A percentile compares a stretch with the other conserved stretches of the same genome.
These are phyloP conservation scores for Rhyacophila evoluta DNA, from an alignment of 2,888 invertebrate genomes.

Conservation along the genomic window DNA sequence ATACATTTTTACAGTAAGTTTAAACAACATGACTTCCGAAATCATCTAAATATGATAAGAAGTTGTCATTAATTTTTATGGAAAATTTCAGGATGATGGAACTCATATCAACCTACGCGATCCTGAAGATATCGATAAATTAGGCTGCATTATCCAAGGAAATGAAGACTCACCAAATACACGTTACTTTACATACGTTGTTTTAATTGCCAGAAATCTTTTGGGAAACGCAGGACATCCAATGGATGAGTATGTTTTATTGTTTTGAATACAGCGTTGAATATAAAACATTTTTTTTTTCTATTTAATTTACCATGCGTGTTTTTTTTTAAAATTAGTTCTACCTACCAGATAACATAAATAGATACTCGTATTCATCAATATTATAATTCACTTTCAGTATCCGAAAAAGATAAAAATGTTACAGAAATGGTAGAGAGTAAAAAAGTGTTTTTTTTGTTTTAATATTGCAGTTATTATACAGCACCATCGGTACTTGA, in stretches of 20 bases:
- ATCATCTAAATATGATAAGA: no score
- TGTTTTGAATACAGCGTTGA: no score
- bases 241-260: conserved; percentile 36
- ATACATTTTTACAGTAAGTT: conserved; percentile 61
- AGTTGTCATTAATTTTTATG: conserved; percentile 55
- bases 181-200: conserved; percentile 72
- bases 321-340: no score
- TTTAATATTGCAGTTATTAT: conserved; percentile 58
- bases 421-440: no score
- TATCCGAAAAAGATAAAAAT: no score
- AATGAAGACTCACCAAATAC: conserved; percentile 73
- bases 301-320: no score
- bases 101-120: conserved; percentile 71
- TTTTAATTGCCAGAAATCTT: conserved; percentile 70
- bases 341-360: no score
- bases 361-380: no score
- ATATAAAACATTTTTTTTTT: no score
- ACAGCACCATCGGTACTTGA: conserved; percentile 75
- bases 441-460: no score
- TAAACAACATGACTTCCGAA: no score
- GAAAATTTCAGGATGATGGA: conserved; percentile 69
- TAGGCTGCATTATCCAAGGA: conserved; percentile 76
- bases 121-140: conserved; percentile 73
- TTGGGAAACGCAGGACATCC: conserved; percentile 58
- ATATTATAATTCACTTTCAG: no score